Base-by-base conservation (phyloP, 2,113 vertebrate genomes). In the Plotosus lineatus region DNA sequence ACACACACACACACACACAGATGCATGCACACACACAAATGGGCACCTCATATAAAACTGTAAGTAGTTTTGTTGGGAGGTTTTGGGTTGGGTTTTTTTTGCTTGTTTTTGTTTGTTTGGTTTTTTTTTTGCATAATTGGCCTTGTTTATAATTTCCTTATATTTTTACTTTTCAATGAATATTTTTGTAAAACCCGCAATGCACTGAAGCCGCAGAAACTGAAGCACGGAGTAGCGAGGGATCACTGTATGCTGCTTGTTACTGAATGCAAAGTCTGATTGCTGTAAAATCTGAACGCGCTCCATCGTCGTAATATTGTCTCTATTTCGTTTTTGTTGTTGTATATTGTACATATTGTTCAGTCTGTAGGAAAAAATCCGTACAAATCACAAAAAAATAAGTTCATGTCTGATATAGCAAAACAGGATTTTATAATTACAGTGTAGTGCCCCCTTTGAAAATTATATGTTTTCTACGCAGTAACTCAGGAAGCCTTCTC, bases 391-490 rank as follows among this genome's bases (percentile, higher is more conserved):
- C 73, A 56, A 3, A 40, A 40, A 56, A 75, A 23, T 56, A 26
- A 6, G 23, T 26, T 56, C 51, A 42, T 15, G 56, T 12, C 46
- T 36, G 38, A 60, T 76, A 46, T 65, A 78, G 42, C 17, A 46
- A 36, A 78, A 51, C 44, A 36, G 60, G 21, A 28, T 50, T 65
- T 26, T 65, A 48, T 65, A 68, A 79, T 69, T 66, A 69, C 12
- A 68, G 65, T 58, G 33, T 75, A 36, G 33, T 56, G 33, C 73
- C 4, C 33, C 14, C 73, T 26, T 75, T 4, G 21, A n/a, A 79
- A 66, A 66, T 79, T 79, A 55, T 72, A 73, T 28, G 68, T 53
- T 73, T 46, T 60, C 68, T 10, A 46, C 21, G 53, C 40, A 36
- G 42, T 19, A 48, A 23, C 23, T 15, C 28, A 61, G 40, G 12